phyloP scores from a whole-genome alignment of 1,140 invertebrate genomes.

The Saxidomus purpurata region DNA sequence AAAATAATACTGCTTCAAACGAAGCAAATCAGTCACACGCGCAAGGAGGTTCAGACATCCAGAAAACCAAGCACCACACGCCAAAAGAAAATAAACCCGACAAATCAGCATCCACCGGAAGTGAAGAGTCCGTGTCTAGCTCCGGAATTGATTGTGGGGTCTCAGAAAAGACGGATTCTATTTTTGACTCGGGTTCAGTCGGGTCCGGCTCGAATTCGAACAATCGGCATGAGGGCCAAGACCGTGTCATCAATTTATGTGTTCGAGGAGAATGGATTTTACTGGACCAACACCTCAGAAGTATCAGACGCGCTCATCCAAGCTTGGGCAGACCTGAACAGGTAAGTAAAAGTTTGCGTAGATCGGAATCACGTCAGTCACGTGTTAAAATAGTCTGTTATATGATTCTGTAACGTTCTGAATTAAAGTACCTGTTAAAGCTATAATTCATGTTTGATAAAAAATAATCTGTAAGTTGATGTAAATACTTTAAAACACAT shows the following conservation, averaged over 20 bases:
- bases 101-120: background rate
- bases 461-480: too few species aligned
- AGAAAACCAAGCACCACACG: background rate
- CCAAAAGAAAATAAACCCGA: background rate
- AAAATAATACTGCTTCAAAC: background rate
- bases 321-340: conserved; percentile 44
- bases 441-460: too few species aligned
- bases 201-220: conserved; percentile 32
- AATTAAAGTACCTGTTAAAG: too few species aligned
- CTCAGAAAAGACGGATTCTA: conserved; percentile 40
- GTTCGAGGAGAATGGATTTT: conserved; percentile 59
- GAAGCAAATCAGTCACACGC: background rate
- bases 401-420: too few species aligned
- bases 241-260: conserved; percentile 46
- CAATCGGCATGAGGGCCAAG: conserved; percentile 5
- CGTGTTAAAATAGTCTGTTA: too few species aligned
- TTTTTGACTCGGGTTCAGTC: conserved; percentile 26
- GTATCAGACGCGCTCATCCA: conserved; percentile 45
- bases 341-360: conserved; percentile 46
- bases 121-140: conserved; percentile 3
- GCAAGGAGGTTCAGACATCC: too few species aligned
- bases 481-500: too few species aligned
- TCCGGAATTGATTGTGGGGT: background rate
- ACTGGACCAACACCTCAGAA: conserved; percentile 56
- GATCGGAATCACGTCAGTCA: too few species aligned